These are phyloP conservation scores for Steinernema scapterisci DNA, from an alignment of 2,888 invertebrate species.

Conservation along the genomic window DNA sequence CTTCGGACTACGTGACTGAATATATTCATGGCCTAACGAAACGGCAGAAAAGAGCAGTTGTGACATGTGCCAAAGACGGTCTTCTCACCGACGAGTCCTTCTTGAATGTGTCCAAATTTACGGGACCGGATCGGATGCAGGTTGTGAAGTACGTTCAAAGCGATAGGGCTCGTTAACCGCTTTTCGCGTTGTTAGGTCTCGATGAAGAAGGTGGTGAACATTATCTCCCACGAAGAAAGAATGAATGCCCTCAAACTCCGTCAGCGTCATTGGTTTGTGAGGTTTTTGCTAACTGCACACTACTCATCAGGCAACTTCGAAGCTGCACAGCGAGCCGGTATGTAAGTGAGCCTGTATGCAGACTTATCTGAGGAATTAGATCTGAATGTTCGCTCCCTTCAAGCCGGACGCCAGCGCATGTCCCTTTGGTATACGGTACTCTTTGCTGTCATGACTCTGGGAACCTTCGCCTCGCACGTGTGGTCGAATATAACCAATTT, in stretches of 20 bases:
- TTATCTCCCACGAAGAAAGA: conserved; percentile 45
- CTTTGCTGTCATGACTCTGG: conserved; percentile 53
- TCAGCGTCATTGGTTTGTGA: conserved; percentile 43
- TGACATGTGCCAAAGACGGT: conserved; percentile 53
- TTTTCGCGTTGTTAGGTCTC: conserved; percentile 46
- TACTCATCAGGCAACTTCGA: conserved; percentile 55
- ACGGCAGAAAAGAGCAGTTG: conserved; percentile 49
- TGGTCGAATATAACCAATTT: conserved; percentile 59
- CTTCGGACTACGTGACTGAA: conserved; percentile 48
- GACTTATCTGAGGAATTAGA: conserved; percentile 36
- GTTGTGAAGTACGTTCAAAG: conserved; percentile 35
- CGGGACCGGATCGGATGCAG: conserved; percentile 55
- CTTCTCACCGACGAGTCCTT: conserved; percentile 57
- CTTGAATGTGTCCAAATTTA: conserved; percentile 51
- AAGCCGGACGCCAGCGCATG: conserved; percentile 52
- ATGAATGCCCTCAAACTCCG: conserved; percentile 40
- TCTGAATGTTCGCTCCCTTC: conserved; percentile 52
- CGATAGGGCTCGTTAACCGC: background rate
- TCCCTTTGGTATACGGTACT: conserved; percentile 55
- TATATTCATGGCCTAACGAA: conserved; percentile 52
- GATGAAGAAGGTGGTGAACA: conserved; percentile 53
- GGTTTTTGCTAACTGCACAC: conserved; percentile 47
- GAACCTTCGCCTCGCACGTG: conserved; percentile 54
- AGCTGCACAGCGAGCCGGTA: conserved; percentile 48
- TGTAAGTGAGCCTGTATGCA: background rate